Evolutionary conservation across 2,797 vertebrate species (phyloP).

Genomic region (Hephaestus fuliginosus): DNA sequence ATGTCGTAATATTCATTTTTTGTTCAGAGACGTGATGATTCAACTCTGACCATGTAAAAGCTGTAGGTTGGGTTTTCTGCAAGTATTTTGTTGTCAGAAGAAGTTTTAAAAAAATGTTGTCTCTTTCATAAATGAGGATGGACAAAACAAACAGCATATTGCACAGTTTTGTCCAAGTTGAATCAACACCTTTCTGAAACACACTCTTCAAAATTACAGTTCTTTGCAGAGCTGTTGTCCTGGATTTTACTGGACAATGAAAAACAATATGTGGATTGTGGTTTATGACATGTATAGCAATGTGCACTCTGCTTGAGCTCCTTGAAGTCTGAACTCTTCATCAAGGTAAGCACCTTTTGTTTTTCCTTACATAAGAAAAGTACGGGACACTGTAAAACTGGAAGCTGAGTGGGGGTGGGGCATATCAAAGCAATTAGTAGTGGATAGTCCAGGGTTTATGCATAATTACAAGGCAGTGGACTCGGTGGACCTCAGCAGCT

Average conservation of each 20-base stretch:
- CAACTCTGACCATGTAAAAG: background rate
- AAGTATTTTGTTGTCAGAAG: background rate
- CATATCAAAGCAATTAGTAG: constrained; percentile 82
- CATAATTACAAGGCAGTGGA: constrained; percentile 79
- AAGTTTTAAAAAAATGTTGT: background rate
- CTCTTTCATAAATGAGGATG: background rate
- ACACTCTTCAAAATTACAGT: background rate
- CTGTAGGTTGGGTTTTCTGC: background rate
- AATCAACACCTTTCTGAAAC: background rate
- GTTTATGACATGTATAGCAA: background rate
- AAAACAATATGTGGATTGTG: background rate
- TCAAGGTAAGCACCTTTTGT: background rate
- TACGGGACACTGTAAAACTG: constrained; percentile 34
- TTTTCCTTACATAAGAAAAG: constrained; percentile 18
- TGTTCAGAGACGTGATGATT: background rate
- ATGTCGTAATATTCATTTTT: background rate
- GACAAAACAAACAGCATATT: background rate
- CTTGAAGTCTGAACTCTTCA: background rate
- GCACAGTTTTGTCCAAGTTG: background rate
- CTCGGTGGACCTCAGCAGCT: constrained; percentile 64
- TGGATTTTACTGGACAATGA: background rate
- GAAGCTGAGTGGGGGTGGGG: constrained; percentile 40
- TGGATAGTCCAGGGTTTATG: constrained; percentile 73
- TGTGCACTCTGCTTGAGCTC: background rate
- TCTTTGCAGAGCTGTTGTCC: background rate